Evolutionary conservation across 2,113 vertebrate genomes (phyloP).

Genomic region (Chaetodon trifascialis): DNA sequence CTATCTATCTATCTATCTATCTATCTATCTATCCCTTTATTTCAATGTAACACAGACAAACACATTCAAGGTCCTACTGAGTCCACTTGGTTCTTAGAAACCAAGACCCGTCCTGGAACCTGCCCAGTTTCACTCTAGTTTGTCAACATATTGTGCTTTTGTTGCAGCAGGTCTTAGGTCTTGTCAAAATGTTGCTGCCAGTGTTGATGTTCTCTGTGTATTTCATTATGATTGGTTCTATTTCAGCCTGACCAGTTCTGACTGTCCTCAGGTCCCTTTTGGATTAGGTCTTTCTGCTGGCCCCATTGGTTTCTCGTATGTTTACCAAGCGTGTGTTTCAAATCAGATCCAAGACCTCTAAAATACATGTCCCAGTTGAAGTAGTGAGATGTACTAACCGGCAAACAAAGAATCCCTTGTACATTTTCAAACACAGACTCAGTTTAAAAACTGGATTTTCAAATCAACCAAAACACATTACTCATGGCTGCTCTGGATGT

Average conservation of each 20-base stretch:
- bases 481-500: conserved; percentile 4
- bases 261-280: background rate
- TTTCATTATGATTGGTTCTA: background rate
- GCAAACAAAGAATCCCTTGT: background rate
- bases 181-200: background rate
- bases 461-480: conserved; percentile 9
- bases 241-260: background rate
- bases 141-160: background rate
- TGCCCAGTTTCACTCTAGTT: background rate
- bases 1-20: too few relatives aligned
- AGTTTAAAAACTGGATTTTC: conserved; percentile 18
- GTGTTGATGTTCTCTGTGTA: background rate
- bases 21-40: background rate
- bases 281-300: background rate
- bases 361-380: background rate
- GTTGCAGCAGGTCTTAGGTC: background rate
- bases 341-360: background rate
- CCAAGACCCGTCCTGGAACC: background rate
- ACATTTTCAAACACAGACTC: background rate
- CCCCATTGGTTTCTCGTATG: accelerated
- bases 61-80: too few relatives aligned
- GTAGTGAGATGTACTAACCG: background rate
- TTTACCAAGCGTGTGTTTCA: accelerated
- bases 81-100: background rate
- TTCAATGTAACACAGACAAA: too few relatives aligned